Conservation (phyloP, 1,140 invertebrate genomes). For the Vanessa tameamea region DNA sequence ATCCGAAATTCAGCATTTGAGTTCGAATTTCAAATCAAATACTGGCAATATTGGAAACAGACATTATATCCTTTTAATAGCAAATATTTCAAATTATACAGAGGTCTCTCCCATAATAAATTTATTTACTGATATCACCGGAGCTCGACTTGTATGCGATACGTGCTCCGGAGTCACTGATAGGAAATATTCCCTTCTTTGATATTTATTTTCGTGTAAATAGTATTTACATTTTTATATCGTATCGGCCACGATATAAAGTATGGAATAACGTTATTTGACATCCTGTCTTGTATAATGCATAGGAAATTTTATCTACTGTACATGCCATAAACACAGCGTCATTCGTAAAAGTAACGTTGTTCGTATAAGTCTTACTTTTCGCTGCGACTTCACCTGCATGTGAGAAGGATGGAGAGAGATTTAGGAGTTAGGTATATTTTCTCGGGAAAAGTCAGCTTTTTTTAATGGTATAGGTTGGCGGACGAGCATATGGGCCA, state of each 20-base stretch:
- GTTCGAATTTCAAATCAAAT: too few relatives aligned
- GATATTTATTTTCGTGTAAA: constrained; percentile 25
- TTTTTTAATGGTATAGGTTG: too few relatives aligned
- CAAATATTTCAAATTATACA: background rate
- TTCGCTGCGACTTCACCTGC: too few relatives aligned
- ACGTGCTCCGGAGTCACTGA: constrained; percentile 14
- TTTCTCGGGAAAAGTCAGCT: too few relatives aligned
- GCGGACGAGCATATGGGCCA: too few relatives aligned
- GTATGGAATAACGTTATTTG: background rate
- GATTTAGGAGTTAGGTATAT: too few relatives aligned
- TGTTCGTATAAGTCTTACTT: too few relatives aligned
- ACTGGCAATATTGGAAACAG: too few relatives aligned
- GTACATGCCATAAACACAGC: background rate
- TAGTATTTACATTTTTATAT: constrained; percentile 27
- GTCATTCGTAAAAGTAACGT: too few relatives aligned
- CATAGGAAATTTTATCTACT: background rate
- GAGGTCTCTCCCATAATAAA: constrained; percentile 2
- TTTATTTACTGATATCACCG: constrained; percentile 13
- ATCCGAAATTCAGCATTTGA: too few relatives aligned
- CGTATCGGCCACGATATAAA: background rate
- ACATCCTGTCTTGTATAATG: constrained; percentile 1
- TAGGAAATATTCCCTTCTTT: constrained; percentile 14
- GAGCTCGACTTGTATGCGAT: background rate
- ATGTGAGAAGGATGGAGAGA: too few relatives aligned
- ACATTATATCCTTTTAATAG: too few relatives aligned